These are phyloP conservation scores for Pheosia tremula DNA, from an alignment of 2,888 invertebrate genomes.

Conservation along the genomic window DNA sequence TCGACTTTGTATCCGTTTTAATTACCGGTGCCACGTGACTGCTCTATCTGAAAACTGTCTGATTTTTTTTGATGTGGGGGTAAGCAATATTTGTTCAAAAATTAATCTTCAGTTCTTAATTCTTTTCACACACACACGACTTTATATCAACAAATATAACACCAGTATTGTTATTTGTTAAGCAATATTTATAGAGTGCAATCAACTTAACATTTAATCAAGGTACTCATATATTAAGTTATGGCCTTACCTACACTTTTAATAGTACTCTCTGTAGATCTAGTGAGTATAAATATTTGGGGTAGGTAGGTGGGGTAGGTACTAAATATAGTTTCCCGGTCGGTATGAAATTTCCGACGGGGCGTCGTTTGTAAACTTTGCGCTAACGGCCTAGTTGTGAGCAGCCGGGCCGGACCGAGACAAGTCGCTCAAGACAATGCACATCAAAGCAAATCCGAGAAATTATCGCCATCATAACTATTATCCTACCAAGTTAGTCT, in stretches of 20 bases:
- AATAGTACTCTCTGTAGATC: conserved; percentile 39
- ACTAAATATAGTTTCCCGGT: conserved; percentile 48
- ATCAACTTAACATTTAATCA: too few relatives aligned
- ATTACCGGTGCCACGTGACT: too few relatives aligned
- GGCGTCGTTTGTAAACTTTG: conserved; percentile 59
- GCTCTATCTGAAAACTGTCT: too few relatives aligned
- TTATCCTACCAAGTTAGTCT: neutral
- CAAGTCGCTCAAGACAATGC: conserved; percentile 55
- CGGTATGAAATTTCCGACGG: conserved; percentile 69
- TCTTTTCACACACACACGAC: too few relatives aligned
- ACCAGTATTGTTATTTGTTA: too few relatives aligned
- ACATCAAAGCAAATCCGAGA: conserved; percentile 49
- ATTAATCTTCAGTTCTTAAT: too few relatives aligned
- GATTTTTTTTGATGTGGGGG: too few relatives aligned
- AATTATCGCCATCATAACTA: conserved; percentile 36
- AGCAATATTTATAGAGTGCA: too few relatives aligned
- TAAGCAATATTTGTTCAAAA: too few relatives aligned
- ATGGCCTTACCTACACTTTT: conserved; percentile 8
- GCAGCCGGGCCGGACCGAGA: conserved; percentile 37
- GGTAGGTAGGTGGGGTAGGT: conserved; percentile 19
- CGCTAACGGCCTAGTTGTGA: conserved; percentile 55
- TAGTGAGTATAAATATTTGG: conserved; percentile 54
- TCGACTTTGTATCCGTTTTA: neutral
- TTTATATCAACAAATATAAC: too few relatives aligned
- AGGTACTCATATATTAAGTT: too few relatives aligned